phyloP scores from a whole-genome alignment of 2,888 invertebrate species.

The Eupeodes latifasciatus region DNA sequence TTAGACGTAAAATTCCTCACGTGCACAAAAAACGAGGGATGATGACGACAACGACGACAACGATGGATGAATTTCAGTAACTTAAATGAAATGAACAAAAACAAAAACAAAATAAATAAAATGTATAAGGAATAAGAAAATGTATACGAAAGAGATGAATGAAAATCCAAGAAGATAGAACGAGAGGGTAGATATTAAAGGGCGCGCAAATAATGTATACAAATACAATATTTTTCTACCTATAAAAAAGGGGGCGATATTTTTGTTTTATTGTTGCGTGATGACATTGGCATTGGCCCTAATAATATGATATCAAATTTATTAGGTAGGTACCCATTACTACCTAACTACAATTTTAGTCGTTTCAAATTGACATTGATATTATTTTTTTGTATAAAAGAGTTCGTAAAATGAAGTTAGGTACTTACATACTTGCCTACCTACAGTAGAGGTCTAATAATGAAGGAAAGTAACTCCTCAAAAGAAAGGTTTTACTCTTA shows the following conservation, averaged over 20 bases:
- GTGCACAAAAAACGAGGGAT: conserved; percentile 52
- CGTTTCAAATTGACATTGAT: conserved; percentile 17
- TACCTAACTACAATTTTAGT: neutral
- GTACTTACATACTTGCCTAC: neutral
- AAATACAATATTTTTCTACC: neutral
- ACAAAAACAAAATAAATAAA: conserved; percentile 17
- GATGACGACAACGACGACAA: conserved; percentile 37
- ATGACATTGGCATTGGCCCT: conserved; percentile 48
- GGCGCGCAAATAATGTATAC: conserved; percentile 49
- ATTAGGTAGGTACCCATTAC: neutral
- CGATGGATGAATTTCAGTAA: conserved; percentile 45
- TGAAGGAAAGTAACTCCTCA: too few species aligned
- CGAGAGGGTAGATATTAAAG: conserved; percentile 36
- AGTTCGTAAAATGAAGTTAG: neutral
- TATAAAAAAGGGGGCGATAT: neutral
- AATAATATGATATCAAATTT: conserved; percentile 29
- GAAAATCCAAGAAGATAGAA: conserved; percentile 21
- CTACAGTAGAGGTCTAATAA: too few species aligned
- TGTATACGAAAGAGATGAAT: conserved; percentile 46
- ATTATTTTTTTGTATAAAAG: neutral
- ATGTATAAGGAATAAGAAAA: conserved; percentile 5
- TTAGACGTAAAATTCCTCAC: conserved; percentile 72
- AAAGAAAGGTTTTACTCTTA: too few species aligned
- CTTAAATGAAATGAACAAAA: conserved; percentile 34
- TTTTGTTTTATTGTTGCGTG: conserved; percentile 45